A percentile compares a stretch with the other conserved stretches of the same genome.
phyloP scores from a whole-genome alignment of 2,797 vertebrate species.

The Etheostoma nigrum region DNA sequence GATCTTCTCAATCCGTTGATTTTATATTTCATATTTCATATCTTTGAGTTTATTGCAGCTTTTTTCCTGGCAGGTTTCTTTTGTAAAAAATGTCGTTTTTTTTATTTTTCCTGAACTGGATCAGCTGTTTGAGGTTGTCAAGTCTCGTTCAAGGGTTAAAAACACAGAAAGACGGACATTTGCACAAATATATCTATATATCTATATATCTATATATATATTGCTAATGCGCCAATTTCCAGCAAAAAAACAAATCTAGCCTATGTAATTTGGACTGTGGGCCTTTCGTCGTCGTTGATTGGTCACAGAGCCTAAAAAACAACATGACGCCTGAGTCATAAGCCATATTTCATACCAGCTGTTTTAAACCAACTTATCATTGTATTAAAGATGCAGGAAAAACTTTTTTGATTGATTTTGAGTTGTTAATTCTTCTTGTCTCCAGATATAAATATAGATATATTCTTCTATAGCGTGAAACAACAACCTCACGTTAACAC shows the following conservation, averaged over 20 bases:
- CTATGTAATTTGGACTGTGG: not conserved
- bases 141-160: not conserved
- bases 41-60: not conserved
- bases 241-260: no score
- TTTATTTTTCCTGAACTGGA: not conserved
- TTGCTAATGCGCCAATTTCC: no score
- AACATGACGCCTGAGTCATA: accelerated
- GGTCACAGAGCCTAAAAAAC: not conserved
- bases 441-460: not conserved
- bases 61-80: not conserved
- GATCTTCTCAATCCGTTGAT: not conserved
- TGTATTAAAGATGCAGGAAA: not conserved
- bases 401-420: not conserved
- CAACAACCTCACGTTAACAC: not conserved
- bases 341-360: not conserved
- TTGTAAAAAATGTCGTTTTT: not conserved
- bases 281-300: not conserved
- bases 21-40: no score
- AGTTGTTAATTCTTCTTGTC: no score
- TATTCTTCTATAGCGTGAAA: no score
- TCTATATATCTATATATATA: no score
- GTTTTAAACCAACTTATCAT: not conserved
- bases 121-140: constrained; percentile 9
- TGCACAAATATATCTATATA: no score
- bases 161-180: not conserved